A percentile compares a stretch with the other conserved stretches of the same genome.
Evolutionary conservation across 92 coral and sea anemone genomes (phyloP).

Genomic region (Actinernus sp.): DNA sequence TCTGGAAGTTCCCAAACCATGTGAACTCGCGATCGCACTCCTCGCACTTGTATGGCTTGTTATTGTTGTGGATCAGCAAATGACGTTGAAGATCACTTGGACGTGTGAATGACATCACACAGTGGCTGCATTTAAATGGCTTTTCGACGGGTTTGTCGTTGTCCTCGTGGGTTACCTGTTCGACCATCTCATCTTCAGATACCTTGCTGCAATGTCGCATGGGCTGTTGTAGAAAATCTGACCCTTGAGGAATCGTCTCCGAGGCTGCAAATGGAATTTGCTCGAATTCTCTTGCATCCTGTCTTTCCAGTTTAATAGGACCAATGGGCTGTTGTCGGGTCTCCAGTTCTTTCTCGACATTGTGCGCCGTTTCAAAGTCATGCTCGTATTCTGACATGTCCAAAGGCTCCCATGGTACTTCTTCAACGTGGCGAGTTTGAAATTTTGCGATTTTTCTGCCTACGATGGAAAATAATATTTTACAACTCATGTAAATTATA

Average conservation of each 20-base stretch:
- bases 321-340: background rate
- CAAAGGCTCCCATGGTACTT: conserved; percentile 70
- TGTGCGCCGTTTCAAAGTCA: conserved; percentile 60
- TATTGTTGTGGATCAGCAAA: conserved; percentile 85
- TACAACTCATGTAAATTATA: no score
- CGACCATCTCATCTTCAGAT: background rate
- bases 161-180: background rate
- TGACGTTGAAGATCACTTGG: conserved; percentile 98
- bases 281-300: background rate
- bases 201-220: background rate
- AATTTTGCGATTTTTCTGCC: conserved; percentile 22
- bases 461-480: conserved; percentile 3
- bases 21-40: conserved; percentile 98
- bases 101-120: conserved; percentile 97
- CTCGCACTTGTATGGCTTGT: conserved; percentile 94
- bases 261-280: background rate
- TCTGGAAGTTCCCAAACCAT: conserved; percentile 98
- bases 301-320: background rate
- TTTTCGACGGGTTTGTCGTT: conserved; percentile 46
- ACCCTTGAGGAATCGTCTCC: background rate
- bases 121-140: conserved; percentile 87
- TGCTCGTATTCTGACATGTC: conserved; percentile 82
- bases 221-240: background rate
- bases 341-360: conserved; percentile 50
- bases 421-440: conserved; percentile 32